Base-by-base conservation (phyloP, 2,888 invertebrate genomes). In the Lypha dubia region DNA sequence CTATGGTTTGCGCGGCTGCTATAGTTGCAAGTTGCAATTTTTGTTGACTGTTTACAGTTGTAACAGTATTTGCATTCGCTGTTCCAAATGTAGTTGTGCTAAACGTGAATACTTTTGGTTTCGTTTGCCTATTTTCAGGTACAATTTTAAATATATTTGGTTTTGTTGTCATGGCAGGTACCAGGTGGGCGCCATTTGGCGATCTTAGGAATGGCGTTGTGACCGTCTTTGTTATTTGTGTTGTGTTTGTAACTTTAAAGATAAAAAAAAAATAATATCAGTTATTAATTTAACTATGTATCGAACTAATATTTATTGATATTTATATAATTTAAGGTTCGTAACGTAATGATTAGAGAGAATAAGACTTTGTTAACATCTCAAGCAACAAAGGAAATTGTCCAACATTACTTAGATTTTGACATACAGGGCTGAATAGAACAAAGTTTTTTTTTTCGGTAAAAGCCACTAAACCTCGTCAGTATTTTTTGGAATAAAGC, bases 141-240 rank as follows among this genome's bases (percentile, higher is more conserved):
- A 84, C 77, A 56, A 84, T 84, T 81, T 84, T 84, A 46, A 84
- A 84, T 51, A 84, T 81, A 74, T 79, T 84, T 65, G 84, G 81
- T 84, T 84, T 84, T 73, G 68, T 84, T 53, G 84, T 84, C 62
- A 63, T 51, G 17, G 79, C 83, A 3, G 73, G 79, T 24, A 58
- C 41, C 1, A 76, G 22, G 38, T 63, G 60, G 15, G 41, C 22
- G 3, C 81, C 81, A 70, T 73, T 84, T n/a, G 75, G 28, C 0
- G 80, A 22, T 38, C 53, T 76, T 3, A 79, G 51, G 11, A 75
- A 22, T 3, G 85, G 82, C 3, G 63, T 68, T 35, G 77, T 46
- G 5, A 62, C 60, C 15, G 80, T 77, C 3, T 83, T 83, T n/a
- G 60, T 70, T 5, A 58, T 76, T 70, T 76, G 79, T 44, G 80